Conservation (phyloP, 2,888 invertebrate genomes). For the Eumacrocentrus americanus region DNA sequence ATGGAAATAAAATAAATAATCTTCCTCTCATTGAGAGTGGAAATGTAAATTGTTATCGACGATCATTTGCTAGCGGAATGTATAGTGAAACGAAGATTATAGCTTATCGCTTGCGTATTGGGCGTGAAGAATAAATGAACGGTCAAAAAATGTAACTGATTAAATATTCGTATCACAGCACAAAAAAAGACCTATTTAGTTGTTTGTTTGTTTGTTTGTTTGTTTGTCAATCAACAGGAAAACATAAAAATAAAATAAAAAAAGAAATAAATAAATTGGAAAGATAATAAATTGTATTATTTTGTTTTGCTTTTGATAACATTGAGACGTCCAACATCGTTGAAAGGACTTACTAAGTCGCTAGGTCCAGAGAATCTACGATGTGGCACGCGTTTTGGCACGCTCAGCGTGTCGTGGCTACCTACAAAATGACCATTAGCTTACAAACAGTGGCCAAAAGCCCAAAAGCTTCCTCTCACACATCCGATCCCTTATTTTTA, state of each 20-base stretch:
- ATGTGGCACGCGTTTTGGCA: conserved; percentile 49
- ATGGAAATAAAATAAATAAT: neutral
- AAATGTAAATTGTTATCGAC: too few species aligned
- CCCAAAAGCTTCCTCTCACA: conserved; percentile 1
- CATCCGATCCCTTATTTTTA: neutral
- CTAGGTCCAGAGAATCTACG: conserved; percentile 58
- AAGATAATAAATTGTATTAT: conserved; percentile 18
- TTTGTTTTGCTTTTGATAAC: conserved; percentile 15
- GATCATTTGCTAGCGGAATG: neutral
- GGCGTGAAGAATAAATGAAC: neutral
- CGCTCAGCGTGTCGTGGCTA: conserved; percentile 55
- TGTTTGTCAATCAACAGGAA: too few species aligned
- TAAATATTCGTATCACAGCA: neutral
- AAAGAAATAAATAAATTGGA: conserved; percentile 12
- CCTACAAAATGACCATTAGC: conserved; percentile 54
- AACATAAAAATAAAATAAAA: too few species aligned
- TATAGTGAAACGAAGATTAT: conserved; percentile 10
- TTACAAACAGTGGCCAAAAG: conserved; percentile 9
- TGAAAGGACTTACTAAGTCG: conserved; percentile 57
- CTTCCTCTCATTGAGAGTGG: too few species aligned
- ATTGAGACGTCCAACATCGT: conserved; percentile 32
- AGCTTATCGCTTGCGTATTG: conserved; percentile 1
- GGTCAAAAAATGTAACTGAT: neutral
- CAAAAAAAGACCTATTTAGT: conserved; percentile 5
- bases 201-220: neutral